Evolutionary conservation across 1,140 invertebrate species (phyloP), one percentile per base, ranked within the genome.

Genomic region (Sycobia sp.): DNA sequence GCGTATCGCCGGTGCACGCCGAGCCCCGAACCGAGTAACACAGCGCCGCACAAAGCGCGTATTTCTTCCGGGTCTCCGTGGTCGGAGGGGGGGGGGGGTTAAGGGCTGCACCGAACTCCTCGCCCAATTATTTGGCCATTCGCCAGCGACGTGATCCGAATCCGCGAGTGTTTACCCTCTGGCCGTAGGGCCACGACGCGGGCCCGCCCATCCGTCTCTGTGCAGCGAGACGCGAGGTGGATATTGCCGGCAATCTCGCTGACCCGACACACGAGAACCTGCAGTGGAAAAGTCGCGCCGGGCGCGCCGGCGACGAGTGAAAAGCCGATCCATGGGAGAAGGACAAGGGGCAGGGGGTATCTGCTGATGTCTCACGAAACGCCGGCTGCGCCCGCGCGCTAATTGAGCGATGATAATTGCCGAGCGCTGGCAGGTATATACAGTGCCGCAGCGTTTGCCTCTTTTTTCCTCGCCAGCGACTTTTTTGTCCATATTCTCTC

Each of bases 131-230:
- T 81, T 80, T 69, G 74, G 61, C 75, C 75, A 79, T 80, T 81
- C 74, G 73, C 70, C 69, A 71, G 72, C 79, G 80, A 81, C 78
- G 78, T 80, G 78, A 73, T 66, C 74, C 71, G 79, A 79, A 81
- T 81, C 77, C 79, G 79, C 76, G 79, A 82, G 76, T 79, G 76
- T 80, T 78, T 79, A 73, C 69, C 68, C 71, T 69, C 60, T 58
- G 5, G 22, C 41, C 36, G 27, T 25, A 36, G n/a, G n/a, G 8
- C 49, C 36, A 60, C 62, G 62, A 57, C 66, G 47, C 61, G 56
- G 63, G 66, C 53, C 57, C 16, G 4, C 10, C 39, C 18, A 55
- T 55, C 41, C 59, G 23, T 62, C 57, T 57, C 56, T n/a, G 46
- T 49, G 50, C 22, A n/a, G n/a, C n/a, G n/a, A n/a, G n/a, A n/a